Evolutionary conservation across 2,797 vertebrate species (phyloP).

Genomic region (Megalops cyprinoides): DNA sequence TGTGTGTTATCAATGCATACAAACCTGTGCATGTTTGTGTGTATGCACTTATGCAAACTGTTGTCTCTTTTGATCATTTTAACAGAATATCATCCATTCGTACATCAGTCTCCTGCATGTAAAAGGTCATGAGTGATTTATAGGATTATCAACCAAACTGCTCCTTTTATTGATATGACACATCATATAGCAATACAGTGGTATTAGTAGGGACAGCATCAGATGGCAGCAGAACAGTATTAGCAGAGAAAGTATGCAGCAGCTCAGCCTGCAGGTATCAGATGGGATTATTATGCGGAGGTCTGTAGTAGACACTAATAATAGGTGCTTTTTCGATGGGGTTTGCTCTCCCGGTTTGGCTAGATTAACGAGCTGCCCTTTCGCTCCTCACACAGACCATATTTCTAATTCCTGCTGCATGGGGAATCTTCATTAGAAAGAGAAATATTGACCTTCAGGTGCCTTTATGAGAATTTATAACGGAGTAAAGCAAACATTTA

Average conservation of each 20-base stretch:
- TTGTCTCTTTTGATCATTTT: too few relatives aligned
- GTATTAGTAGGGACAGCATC: background rate
- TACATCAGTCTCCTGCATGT: background rate
- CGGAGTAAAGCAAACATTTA: constrained; percentile 78
- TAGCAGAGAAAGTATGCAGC: constrained; percentile 44
- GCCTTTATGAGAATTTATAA: constrained; percentile 80
- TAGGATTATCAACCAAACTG: background rate
- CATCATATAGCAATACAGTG: background rate
- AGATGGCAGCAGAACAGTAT: background rate
- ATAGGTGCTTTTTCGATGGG: constrained; percentile 60
- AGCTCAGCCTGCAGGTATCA: constrained; percentile 58
- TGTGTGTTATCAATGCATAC: too few relatives aligned
- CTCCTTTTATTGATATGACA: background rate
- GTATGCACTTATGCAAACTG: too few relatives aligned
- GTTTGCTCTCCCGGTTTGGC: constrained; percentile 67
- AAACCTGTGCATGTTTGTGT: too few relatives aligned
- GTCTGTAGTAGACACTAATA: constrained; percentile 65
- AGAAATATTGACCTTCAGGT: constrained; percentile 81
- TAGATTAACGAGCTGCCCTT: constrained; percentile 85
- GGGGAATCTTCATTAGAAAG: constrained; percentile 80
- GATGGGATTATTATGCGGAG: constrained; percentile 61
- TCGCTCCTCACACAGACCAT: constrained; percentile 72
- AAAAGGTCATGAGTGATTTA: background rate
- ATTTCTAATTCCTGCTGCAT: constrained; percentile 72
- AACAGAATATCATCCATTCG: background rate